These are phyloP conservation scores for Catamblyrhynchus diadema DNA, from an alignment of 2,797 vertebrate genomes.

Conservation along the genomic window DNA sequence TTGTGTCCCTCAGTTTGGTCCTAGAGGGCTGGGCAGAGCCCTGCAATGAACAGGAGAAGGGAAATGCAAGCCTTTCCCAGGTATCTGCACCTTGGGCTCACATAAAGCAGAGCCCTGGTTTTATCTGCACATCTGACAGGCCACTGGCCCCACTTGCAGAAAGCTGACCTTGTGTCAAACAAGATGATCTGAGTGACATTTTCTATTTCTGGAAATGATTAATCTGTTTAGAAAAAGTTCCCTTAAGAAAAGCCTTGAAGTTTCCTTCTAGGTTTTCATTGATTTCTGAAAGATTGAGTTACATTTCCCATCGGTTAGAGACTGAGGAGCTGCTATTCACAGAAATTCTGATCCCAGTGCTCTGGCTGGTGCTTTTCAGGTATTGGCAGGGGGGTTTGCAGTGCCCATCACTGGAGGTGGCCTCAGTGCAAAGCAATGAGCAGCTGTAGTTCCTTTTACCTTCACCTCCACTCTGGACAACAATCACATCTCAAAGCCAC, in stretches of 20 bases:
- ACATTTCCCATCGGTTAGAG: not conserved
- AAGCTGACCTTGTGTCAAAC: slow-evolving; percentile 30
- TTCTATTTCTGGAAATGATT: slow-evolving; percentile 70
- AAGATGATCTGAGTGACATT: slow-evolving; percentile 19
- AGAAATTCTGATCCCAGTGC: not conserved
- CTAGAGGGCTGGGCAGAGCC: not conserved
- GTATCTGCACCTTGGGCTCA: not conserved
- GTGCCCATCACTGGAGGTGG: not conserved
- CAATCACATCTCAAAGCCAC: not conserved
- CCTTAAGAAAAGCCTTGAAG: slow-evolving; percentile 38
- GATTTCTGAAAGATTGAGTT: slow-evolving; percentile 33
- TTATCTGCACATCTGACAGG: slow-evolving; percentile 43
- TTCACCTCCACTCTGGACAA: not conserved
- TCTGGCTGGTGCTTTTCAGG: not conserved
- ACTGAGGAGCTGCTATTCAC: not conserved
- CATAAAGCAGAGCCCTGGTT: not conserved
- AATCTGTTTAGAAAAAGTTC: slow-evolving; percentile 64
- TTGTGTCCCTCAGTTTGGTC: not conserved
- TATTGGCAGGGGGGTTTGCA: not conserved
- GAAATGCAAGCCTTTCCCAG: not conserved
- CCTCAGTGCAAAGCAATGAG: not conserved
- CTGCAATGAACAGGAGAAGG: not conserved
- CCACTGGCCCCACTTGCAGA: slow-evolving; percentile 9
- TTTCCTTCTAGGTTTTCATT: slow-evolving; percentile 6
- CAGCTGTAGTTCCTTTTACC: not conserved